These are phyloP conservation scores for Stomorhina lunata DNA, from an alignment of 2,888 invertebrate genomes.

Conservation along the genomic window DNA sequence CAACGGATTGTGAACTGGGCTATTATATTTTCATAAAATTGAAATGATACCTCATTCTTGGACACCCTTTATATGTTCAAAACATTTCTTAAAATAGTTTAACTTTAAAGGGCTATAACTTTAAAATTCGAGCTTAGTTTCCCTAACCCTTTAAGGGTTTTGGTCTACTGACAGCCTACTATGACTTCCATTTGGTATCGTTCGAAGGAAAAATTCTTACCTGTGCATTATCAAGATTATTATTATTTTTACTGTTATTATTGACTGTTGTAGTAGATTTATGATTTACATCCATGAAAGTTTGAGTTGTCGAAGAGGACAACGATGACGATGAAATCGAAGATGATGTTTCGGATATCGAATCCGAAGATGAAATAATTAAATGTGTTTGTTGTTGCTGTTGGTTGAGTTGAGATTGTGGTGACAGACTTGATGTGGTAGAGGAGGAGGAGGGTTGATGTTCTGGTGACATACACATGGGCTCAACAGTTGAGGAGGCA, in stretches of 20 bases:
- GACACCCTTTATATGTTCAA: no score
- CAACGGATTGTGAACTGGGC: no score
- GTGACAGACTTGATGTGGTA: slow-evolving; percentile 65
- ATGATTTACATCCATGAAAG: slow-evolving; percentile 79
- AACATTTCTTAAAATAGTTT: no score
- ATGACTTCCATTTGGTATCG: no score
- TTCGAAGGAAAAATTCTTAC: no score
- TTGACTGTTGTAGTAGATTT: slow-evolving; percentile 61
- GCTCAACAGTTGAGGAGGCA: slow-evolving; percentile 72
- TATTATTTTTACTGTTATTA: slow-evolving; percentile 66
- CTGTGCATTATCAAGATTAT: slow-evolving; percentile 64
- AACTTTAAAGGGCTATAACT: no score
- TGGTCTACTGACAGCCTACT: no score
- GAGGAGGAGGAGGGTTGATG: slow-evolving; percentile 71
- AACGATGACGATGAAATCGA: slow-evolving; percentile 68
- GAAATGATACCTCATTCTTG: no score
- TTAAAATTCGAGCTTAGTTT: no score
- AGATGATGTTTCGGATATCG: slow-evolving; percentile 69
- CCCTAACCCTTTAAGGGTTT: no score
- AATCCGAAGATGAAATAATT: slow-evolving; percentile 69
- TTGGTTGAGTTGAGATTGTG: slow-evolving; percentile 43
- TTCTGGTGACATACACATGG: slow-evolving; percentile 78
- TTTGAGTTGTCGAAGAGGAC: slow-evolving; percentile 76
- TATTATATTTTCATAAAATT: no score
- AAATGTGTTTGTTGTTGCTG: slow-evolving; percentile 65